Conservation (phyloP, 2,113 vertebrate genomes). For the Vimba vimba region DNA sequence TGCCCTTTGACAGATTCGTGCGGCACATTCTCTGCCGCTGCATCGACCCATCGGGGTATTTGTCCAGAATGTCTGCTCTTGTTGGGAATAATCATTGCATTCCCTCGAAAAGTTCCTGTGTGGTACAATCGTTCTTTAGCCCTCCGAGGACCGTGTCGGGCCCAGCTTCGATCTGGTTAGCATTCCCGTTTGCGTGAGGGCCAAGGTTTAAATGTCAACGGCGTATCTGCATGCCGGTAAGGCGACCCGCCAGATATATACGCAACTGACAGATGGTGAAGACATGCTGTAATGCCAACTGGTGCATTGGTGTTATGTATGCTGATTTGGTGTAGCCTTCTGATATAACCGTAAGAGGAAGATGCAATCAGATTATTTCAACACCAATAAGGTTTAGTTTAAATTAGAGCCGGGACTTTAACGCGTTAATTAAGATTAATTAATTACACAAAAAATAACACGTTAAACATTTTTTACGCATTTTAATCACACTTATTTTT, state of each 20-base stretch:
- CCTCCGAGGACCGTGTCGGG: conserved; percentile 46
- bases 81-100: conserved; percentile 69
- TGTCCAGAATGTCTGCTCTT: conserved; percentile 63
- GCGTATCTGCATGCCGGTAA: conserved; percentile 74
- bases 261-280: conserved; percentile 40
- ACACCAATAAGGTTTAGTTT: not conserved
- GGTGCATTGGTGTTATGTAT: conserved; percentile 32
- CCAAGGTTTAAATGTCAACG: conserved; percentile 74
- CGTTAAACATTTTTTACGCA: no score
- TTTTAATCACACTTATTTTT: no score
- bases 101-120: conserved; percentile 67
- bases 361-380: not conserved
- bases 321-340: conserved; percentile 31
- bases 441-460: no score
- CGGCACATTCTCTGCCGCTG: not conserved
- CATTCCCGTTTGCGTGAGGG: conserved; percentile 69
- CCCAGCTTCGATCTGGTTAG: conserved; percentile 63
- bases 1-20: conserved; percentile 77
- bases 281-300: conserved; percentile 39
- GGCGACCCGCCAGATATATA: conserved; percentile 55
- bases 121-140: conserved; percentile 68
- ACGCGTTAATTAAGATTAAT: no score
- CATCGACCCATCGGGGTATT: conserved; percentile 18
- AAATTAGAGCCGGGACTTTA: no score
- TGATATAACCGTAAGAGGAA: conserved; percentile 6